Evolutionary conservation across 2,113 vertebrate genomes (phyloP).

Genomic region (Pangasianodon hypophthalmus): DNA sequence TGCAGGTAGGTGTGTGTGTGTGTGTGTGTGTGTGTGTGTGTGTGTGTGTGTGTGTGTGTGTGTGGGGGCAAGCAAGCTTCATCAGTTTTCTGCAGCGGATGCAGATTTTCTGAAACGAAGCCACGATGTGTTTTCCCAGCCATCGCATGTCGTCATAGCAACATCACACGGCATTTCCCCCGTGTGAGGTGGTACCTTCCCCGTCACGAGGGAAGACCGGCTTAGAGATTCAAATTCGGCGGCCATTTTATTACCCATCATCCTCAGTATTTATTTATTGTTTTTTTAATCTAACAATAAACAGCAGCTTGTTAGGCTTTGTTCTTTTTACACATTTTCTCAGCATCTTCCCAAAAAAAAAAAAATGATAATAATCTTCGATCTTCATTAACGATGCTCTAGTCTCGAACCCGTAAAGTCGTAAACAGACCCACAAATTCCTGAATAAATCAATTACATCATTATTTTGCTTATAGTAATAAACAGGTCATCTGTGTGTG

Average conservation of each 20-base stretch:
- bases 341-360: too few species aligned
- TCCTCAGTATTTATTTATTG: background rate
- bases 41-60: background rate
- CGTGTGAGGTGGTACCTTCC: background rate
- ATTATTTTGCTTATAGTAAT: background rate
- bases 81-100: background rate
- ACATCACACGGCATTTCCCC: background rate
- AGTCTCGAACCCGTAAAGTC: too few species aligned
- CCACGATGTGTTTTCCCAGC: background rate
- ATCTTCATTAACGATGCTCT: background rate
- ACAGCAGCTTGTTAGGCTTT: background rate
- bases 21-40: too few species aligned
- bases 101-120: background rate
- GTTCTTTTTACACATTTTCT: too few species aligned
- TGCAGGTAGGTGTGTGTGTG: background rate
- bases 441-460: background rate
- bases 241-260: background rate
- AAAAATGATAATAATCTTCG: too few species aligned
- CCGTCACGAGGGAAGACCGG: background rate
- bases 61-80: background rate
- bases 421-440: too few species aligned
- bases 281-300: background rate
- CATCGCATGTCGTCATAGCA: constrained; percentile 27
- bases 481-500: too few species aligned
- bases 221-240: background rate